Evolutionary conservation across 2,113 vertebrate genomes (phyloP), one percentile per base, ranked within the genome.

Genomic region (Sinocyclocheilus rhinocerous): DNA sequence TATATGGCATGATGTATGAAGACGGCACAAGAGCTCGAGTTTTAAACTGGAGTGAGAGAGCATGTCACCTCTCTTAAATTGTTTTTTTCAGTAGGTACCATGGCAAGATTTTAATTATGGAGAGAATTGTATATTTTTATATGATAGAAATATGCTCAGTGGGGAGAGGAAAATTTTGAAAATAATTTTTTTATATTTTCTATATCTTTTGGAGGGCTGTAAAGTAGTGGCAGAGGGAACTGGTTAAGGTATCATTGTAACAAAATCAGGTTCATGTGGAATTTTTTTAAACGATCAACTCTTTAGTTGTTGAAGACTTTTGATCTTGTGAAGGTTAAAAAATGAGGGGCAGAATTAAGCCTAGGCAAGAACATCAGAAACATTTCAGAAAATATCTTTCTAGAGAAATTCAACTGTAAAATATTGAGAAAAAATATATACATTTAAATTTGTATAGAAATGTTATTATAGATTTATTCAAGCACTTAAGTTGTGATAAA

Each of bases 51-150:
- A 81, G 39, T 11, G 24, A 81, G 79, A 81, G 79, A 67, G 61
- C 36, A 45, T 63, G 57, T 80, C 36, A 48, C 61, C 79, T 81
- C 79, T 81, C 79, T 81, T 67, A 33, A 33, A 33, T 33, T 33
- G 2, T 2, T 33, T 33, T 50, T 50, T 55, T 55, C 26, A 72
- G 81, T 72, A 52, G 81, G 76, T 86, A 85, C 81, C 70, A 79
- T 79, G 59, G 79, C 57, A 24, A 92, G 92, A 92, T 94, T 95
- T 94, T 95, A 93, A 92, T 94, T 94, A 92, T 85, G 93, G 92
- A 95, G 92, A 94, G 90, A 94, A 93, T 92, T 95, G 93, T 95
- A 94, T 95, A 95, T 95, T 95, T 95, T 95, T 96, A 93, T 95
- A 96, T 93, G 91, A 92, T 89, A 92, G 93, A 80, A 85, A 90